Evolutionary conservation across 2,797 vertebrate genomes (phyloP).

Genomic region (Falco columbarius): DNA sequence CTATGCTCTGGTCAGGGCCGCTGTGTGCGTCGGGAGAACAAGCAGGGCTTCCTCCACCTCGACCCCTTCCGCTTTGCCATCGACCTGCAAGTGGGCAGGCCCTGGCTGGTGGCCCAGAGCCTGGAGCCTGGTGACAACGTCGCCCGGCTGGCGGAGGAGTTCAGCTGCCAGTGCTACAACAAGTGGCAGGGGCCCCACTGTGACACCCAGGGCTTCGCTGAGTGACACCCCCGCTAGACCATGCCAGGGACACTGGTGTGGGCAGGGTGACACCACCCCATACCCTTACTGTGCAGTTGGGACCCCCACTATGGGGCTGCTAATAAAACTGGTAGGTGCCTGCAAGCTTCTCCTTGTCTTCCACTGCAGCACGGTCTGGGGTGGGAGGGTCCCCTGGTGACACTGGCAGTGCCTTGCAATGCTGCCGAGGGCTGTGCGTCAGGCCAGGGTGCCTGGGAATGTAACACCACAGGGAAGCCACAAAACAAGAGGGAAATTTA

Average conservation of each 20-base stretch:
- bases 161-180: slow-evolving; percentile 86
- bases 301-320: not conserved
- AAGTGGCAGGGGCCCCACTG: slow-evolving; percentile 79
- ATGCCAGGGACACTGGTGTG: rapidly evolving
- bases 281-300: rapidly evolving
- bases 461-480: not conserved
- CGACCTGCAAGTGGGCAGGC: not conserved
- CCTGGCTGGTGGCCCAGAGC: slow-evolving; percentile 71
- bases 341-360: not conserved
- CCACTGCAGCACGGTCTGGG: rapidly evolving
- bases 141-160: slow-evolving; percentile 73
- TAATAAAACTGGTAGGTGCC: not conserved
- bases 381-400: not conserved
- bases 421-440: not conserved
- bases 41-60: slow-evolving; percentile 83
- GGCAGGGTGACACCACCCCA: not conserved
- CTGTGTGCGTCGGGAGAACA: slow-evolving; percentile 77
- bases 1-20: slow-evolving; percentile 86
- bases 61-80: slow-evolving; percentile 81
- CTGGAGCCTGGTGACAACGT: slow-evolving; percentile 3
- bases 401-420: not conserved
- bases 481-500: not conserved
- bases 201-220: not conserved
- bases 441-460: not conserved
- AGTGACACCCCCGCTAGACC: not conserved